A percentile compares a stretch with the other conserved stretches of the same genome.
phyloP scores from a whole-genome alignment of 2,888 invertebrate genomes.

The Ptilodon capucinus region DNA sequence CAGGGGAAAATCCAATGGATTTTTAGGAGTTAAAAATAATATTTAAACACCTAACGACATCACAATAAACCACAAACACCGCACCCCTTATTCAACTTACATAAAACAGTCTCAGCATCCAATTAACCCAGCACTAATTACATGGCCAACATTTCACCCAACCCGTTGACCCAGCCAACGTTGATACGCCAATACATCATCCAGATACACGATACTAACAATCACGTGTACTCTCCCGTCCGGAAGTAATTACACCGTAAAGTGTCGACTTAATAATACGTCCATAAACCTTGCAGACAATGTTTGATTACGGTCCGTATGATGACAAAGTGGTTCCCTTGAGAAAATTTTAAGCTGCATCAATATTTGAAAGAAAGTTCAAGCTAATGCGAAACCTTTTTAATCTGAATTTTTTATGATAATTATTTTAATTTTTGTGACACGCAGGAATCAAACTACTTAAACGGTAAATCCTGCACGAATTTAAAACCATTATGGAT shows the following conservation, averaged over 20 bases:
- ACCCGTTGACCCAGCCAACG: slow-evolving; percentile 40
- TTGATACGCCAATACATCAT: slow-evolving; percentile 60
- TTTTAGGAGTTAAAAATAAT: no score
- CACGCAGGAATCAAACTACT: no score
- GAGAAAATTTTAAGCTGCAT: slow-evolving; percentile 32
- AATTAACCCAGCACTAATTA: slow-evolving; percentile 37
- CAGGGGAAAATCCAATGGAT: no score
- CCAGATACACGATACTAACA: slow-evolving; percentile 55
- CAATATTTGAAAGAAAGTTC: slow-evolving; percentile 13
- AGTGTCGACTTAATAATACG: slow-evolving; percentile 41
- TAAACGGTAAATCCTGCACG: no score
- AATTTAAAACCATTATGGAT: no score
- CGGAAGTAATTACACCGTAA: slow-evolving; percentile 62
- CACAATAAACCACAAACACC: background rate
- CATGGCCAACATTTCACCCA: slow-evolving; percentile 27
- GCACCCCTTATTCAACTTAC: background rate
- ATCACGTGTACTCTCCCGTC: slow-evolving; percentile 42
- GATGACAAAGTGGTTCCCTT: slow-evolving; percentile 38
- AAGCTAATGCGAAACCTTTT: no score
- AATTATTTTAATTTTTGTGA: no score
- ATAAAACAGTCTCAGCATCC: slow-evolving; percentile 9
- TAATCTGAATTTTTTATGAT: no score
- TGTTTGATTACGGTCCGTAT: slow-evolving; percentile 61
- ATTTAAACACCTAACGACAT: no score
- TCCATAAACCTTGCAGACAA: slow-evolving; percentile 48